Conservation (phyloP, 1,140 invertebrate species). For the Ganaspis sp. region DNA sequence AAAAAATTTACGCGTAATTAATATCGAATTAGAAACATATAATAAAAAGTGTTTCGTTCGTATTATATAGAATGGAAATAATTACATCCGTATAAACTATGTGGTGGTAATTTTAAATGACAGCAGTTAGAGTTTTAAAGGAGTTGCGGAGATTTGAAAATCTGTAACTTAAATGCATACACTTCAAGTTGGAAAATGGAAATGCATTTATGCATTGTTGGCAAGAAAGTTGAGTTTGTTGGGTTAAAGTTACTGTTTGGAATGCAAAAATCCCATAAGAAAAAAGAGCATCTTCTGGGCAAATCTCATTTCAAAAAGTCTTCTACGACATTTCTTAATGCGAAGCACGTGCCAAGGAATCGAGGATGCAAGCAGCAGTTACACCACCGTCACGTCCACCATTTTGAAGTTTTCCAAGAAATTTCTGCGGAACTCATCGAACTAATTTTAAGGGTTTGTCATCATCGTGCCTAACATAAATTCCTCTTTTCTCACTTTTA, state of each 20-base stretch:
- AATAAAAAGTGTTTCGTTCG: too few relatives aligned
- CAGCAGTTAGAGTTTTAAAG: too few relatives aligned
- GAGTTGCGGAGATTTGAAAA: too few relatives aligned
- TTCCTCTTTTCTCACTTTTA: background rate
- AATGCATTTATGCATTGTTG: background rate
- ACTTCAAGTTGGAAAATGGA: background rate
- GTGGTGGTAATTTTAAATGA: too few relatives aligned
- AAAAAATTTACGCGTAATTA: too few relatives aligned
- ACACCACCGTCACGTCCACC: conserved; percentile 22
- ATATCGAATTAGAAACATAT: too few relatives aligned
- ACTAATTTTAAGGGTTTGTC: conserved; percentile 23
- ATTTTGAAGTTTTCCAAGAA: conserved; percentile 24
- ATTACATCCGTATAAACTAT: too few relatives aligned
- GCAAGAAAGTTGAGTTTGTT: background rate
- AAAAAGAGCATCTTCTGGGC: background rate
- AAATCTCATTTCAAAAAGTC: conserved; percentile 27
- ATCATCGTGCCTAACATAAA: background rate
- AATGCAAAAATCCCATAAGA: conserved; percentile 3
- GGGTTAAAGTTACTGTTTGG: background rate
- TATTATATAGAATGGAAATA: too few relatives aligned
- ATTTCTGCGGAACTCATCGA: conserved; percentile 22
- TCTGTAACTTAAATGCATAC: too few relatives aligned
- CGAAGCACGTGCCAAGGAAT: conserved; percentile 23
- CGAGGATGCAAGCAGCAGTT: conserved; percentile 16
- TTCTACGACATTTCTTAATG: conserved; percentile 6